Base-by-base conservation (phyloP, 2,888 invertebrate species). In the Amiota mariae region DNA sequence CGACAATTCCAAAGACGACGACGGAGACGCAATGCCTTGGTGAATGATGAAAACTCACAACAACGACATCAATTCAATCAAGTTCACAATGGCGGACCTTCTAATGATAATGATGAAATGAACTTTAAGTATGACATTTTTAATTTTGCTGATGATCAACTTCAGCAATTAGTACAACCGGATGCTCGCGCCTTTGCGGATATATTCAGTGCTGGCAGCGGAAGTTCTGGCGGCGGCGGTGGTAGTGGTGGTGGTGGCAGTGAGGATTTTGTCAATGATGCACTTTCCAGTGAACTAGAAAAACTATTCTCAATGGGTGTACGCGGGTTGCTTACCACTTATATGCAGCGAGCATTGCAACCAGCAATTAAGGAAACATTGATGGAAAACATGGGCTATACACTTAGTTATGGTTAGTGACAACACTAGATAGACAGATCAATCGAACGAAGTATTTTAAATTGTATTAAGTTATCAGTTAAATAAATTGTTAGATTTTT, bases 321-420 rank as follows among this genome's bases (percentile, higher is more conserved):
- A 63, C 92, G 95, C 79, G 94, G 95, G 15, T 91, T 96, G 64
- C 88, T 96, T 61, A 95, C 95, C 0, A 94, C 94, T 46, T 96
- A 96, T 82, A 95, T 96, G 94, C 95, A 96, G 87, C 94, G 93
- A 79, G 94, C 95, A 82, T 88, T 96, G 68, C 95, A 96, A 83
- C 95, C 95, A 10, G 95, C 96, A 56, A 95, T 96, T 72, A 95
- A 95, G 87, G 96, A 96, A 85, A 95, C 96, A 0, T 90, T 96
- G 48, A 95, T 96, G 96, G 92, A 94, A 77, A 95, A 95, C 87
- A 94, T 96, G 94, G 96, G 96, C 8, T 96, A 96, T 88, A 95
- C 95, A 59, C 92, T 96, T 82, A 96, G 96, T 73, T 96, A 96
- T 87, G 96, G 96, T 76, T 94, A 91, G 64, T 36, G 15, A n/a